Percentiles rank a stretch among this genome's conserved stretches.
Evolutionary conservation across 1,140 invertebrate species (phyloP).

Genomic region (Tyrophagus putrescentiae): DNA sequence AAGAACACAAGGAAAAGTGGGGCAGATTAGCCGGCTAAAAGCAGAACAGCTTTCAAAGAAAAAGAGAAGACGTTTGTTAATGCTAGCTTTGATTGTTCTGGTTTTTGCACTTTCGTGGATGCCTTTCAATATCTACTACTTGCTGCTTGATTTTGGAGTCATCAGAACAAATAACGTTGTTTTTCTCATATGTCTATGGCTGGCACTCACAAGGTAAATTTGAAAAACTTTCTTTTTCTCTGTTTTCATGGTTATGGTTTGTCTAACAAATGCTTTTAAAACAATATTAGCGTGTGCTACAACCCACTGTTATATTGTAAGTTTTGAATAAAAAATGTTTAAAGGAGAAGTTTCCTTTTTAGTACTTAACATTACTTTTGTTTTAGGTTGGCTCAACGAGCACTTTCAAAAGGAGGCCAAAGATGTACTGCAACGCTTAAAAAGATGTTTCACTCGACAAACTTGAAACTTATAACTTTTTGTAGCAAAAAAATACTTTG

Average conservation of each 20-base stretch:
- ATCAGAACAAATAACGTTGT: neutral
- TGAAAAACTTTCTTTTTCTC: too few relatives aligned
- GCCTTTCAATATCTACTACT: conserved; percentile 32
- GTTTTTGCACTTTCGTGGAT: conserved; percentile 39
- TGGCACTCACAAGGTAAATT: too few relatives aligned
- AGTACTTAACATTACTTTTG: neutral
- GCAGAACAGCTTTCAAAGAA: conserved; percentile 26
- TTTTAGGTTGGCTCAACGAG: conserved; percentile 25
- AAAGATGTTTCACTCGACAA: neutral
- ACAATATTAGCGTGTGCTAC: conserved; percentile 62
- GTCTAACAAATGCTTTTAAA: too few relatives aligned
- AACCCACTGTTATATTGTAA: neutral
- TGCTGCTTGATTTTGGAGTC: conserved; percentile 28
- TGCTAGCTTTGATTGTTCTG: conserved; percentile 38
- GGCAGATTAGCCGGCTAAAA: conserved; percentile 30
- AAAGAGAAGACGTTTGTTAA: conserved; percentile 38
- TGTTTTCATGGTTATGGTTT: too few relatives aligned
- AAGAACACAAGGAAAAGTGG: conserved; percentile 13
- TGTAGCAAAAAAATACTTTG: too few relatives aligned
- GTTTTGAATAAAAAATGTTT: neutral
- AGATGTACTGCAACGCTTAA: conserved; percentile 25
- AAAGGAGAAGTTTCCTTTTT: neutral
- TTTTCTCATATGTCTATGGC: conserved; percentile 60
- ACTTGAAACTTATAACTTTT: too few relatives aligned
- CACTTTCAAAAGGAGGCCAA: conserved; percentile 29